Evolutionary conservation across 2,888 invertebrate species (phyloP), one percentile per base, ranked within the genome.

Genomic region (Torymus texanus): DNA sequence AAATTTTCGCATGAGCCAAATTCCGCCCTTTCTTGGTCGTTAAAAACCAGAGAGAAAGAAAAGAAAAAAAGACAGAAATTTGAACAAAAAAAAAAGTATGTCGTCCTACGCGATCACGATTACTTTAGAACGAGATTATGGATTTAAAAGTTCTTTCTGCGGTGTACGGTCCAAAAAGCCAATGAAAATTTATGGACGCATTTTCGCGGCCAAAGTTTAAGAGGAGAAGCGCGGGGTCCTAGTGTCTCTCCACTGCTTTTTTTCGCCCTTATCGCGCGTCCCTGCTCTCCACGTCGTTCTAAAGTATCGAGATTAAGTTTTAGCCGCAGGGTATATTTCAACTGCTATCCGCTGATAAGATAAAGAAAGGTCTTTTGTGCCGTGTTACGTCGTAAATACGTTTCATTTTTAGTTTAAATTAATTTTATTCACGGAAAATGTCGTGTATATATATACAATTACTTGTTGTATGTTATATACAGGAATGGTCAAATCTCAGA

Each of bases 161-260:
- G 41, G 16, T 29, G 13, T 1, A 55, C 4, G 11, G 14, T 2
- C 62, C n/a, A 11, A n/a, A 51, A 13, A 29, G 29, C 14, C 66
- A 53, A 77, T 72, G 71, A 72, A 77, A 65, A 77, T 77, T 77
- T 71, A 77, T 72, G 58, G 56, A 56, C 55, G 50, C 13, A 55
- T 51, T 61, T 68, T 0, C 51, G 2, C 51, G 51, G 18, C 50
- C 3, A 8, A 41, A 41, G 41, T 41, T 41, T 41, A 41, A 41
- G 29, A 41, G 21, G 41, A 41, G 41, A 5, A 3, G 41, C 5
- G 41, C 41, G 8, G 41, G 8, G 41, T 5, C 8, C 41, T 8
- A 41, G 8, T 41, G 41, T 41, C 41, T 41, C 41, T 41, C 21
- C 21, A 8, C 41, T 18, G 14, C 18, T 0, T 56, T 12, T 55